Base-by-base conservation (phyloP, 2,888 invertebrate genomes). In the Neria commutata region DNA sequence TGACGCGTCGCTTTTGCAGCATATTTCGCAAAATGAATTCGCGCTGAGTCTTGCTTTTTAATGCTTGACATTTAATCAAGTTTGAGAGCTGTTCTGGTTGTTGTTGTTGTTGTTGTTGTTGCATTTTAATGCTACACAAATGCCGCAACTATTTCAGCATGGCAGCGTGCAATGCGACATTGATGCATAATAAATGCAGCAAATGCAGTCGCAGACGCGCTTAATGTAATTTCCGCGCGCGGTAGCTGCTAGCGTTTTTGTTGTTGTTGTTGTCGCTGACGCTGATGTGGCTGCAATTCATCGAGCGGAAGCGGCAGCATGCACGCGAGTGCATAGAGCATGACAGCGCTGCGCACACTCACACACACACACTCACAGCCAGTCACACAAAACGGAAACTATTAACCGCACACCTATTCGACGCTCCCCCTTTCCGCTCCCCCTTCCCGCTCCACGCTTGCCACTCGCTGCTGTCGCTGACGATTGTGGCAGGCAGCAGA, bases 51-150 rank as follows among this genome's bases (percentile, higher is more conserved):
- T 46, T 46, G 11, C 19, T 21, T 46, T 46, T 19, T 46, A 46
- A 74, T 72, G 74, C 68, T 70, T 70, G 72, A 72, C 73, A 74
- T 72, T 74, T 74, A 72, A 72, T 72, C 74, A 74, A 72, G 70
- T 74, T 46, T 72, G 72, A 73, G 72, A 73, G 71, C 72, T 72
- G n/a, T n/a, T n/a, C n/a, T n/a, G n/a, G n/a, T n/a, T n/a, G n/a
- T n/a, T n/a, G n/a, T n/a, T n/a, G n/a, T n/a, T n/a, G n/a, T n/a
- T n/a, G n/a, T n/a, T n/a, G n/a, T n/a, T n/a, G n/a, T n/a, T n/a
- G 72, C 74, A 71, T 71, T n/a, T 72, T 72, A 74, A 73, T 73
- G 72, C 73, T 25, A 34, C 37, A 33, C 33, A 10, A 33, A 19
- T 29, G 33, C 21, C 72, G 68, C 74, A 74, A 74, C 74, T 72